Conservation (phyloP, 2,888 invertebrate species). For the Nomada ruficornis region DNA sequence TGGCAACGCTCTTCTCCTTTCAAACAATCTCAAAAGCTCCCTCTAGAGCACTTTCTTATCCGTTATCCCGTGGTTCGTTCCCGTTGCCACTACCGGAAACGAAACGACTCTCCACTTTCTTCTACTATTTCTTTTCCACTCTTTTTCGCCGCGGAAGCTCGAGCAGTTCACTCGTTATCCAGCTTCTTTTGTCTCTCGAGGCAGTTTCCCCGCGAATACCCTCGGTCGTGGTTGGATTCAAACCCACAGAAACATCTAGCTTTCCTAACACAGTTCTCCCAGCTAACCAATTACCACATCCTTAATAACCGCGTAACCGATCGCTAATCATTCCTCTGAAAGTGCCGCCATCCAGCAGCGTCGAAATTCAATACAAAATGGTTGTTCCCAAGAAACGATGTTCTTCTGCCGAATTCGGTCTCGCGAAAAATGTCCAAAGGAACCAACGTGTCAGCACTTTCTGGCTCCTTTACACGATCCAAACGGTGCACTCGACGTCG, state of each 20-base stretch:
- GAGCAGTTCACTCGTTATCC: slow-evolving; percentile 8
- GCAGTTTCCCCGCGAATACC: background rate
- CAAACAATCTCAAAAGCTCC: background rate
- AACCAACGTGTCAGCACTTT: background rate
- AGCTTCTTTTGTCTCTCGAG: background rate
- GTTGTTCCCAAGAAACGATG: too few relatives aligned
- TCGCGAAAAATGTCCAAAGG: background rate
- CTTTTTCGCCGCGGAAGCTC: background rate
- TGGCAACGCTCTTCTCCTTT: background rate
- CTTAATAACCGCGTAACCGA: background rate
- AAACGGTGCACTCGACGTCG: background rate
- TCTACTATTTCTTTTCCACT: background rate
- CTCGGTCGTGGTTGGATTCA: background rate
- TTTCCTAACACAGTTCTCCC: background rate
- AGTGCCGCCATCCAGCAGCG: too few relatives aligned
- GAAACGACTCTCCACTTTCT: background rate
- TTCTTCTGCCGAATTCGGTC: background rate
- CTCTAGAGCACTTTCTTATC: background rate
- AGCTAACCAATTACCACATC: background rate
- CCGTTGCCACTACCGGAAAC: background rate
- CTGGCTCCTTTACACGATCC: background rate
- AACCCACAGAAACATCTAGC: slow-evolving; percentile 13
- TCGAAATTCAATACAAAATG: too few relatives aligned
- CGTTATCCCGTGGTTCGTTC: background rate
- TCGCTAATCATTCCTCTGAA: too few relatives aligned